These are phyloP conservation scores for Diabrotica balteata DNA, from an alignment of 2,888 invertebrate species.

Conservation along the genomic window DNA sequence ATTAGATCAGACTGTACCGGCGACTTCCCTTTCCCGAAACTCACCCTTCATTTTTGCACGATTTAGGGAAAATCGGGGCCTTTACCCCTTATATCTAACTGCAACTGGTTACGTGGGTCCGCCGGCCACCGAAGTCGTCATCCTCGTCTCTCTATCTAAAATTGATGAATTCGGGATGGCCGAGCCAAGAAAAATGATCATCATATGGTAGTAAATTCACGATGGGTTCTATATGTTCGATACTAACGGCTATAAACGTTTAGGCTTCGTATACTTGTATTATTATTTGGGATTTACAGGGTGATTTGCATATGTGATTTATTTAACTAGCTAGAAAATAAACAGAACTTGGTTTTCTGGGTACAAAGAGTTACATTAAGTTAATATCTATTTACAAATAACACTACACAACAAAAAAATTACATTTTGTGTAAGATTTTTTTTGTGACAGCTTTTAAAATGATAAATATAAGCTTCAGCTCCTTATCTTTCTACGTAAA, in stretches of 20 bases:
- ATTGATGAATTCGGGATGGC: slow-evolving; percentile 31
- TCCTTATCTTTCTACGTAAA: too few species aligned
- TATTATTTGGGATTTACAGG: too few species aligned
- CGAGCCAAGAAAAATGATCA: slow-evolving; percentile 23
- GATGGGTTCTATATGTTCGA: background rate
- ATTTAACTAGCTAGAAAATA: too few species aligned
- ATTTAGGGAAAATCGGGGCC: slow-evolving; percentile 56
- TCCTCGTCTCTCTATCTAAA: slow-evolving; percentile 26
- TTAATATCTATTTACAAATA: too few species aligned
- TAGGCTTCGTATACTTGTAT: background rate
- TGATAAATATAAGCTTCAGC: too few species aligned
- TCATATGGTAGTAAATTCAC: slow-evolving; percentile 20
- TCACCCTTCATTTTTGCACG: slow-evolving; percentile 57
- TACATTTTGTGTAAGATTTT: too few species aligned
- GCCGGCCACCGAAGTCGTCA: slow-evolving; percentile 9
- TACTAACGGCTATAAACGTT: slow-evolving; percentile 1
- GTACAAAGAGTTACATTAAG: too few species aligned
- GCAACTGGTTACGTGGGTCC: slow-evolving; percentile 33
- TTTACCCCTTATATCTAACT: slow-evolving; percentile 45
- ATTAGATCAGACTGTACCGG: slow-evolving; percentile 57
- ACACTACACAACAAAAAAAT: too few species aligned
- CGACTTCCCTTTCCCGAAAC: slow-evolving; percentile 55
- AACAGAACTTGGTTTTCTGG: too few species aligned
- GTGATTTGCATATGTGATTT: too few species aligned
- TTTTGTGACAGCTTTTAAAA: too few species aligned